Evolutionary conservation across 2,888 invertebrate species (phyloP).

Genomic region (Mimachlamys varia): DNA sequence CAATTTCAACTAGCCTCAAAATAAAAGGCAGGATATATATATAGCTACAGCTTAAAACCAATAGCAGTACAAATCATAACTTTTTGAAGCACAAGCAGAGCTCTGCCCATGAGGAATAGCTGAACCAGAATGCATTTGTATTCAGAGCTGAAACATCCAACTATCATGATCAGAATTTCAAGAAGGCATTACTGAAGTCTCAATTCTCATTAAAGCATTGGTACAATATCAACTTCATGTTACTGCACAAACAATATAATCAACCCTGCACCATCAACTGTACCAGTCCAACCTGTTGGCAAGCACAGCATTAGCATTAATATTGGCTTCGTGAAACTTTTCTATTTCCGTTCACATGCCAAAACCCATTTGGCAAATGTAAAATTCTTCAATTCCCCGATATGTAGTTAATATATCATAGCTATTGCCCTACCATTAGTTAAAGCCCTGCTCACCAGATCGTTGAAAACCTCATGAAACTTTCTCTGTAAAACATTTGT

Average conservation of each 20-base stretch:
- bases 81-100: not conserved
- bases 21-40: not conserved
- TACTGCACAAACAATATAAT: not conserved
- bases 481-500: not conserved
- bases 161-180: not conserved
- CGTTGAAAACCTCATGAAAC: not conserved
- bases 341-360: not conserved
- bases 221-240: not conserved
- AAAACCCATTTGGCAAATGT: constrained; percentile 11
- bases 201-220: not conserved
- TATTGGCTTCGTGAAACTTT: not conserved
- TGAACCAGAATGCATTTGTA: not conserved
- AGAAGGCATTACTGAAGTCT: not conserved
- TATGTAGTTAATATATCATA: not conserved
- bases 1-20: too few relatives aligned
- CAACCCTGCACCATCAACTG: not conserved
- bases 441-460: not conserved
- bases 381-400: not conserved
- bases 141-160: not conserved
- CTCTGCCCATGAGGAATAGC: too few relatives aligned
- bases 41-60: not conserved
- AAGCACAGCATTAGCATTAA: not conserved
- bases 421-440: not conserved
- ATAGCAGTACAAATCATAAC: too few relatives aligned
- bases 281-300: not conserved